Conservation (phyloP, 30 jellyfish, hydroid and myxozoan genomes). For the Catostylus mosaicus region DNA sequence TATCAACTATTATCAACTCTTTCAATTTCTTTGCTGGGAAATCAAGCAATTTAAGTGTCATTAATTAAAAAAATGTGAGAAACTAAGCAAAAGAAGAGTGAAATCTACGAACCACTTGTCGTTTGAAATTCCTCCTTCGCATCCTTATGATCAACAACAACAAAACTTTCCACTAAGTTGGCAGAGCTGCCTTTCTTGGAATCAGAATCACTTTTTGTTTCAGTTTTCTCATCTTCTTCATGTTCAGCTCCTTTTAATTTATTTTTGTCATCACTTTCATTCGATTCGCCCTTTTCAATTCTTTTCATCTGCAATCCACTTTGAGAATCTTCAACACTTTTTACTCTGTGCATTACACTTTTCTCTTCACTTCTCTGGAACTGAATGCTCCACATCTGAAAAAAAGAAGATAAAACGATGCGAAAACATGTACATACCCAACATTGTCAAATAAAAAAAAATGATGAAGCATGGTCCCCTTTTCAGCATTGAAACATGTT, state of each 20-base stretch:
- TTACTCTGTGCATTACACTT: not conserved
- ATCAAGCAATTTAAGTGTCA: no score
- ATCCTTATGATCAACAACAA: constrained; percentile 48
- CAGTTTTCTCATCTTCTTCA: not conserved
- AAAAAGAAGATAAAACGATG: not conserved
- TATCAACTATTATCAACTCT: no score
- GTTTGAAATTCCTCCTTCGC: constrained; percentile 9
- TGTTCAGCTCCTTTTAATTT: not conserved
- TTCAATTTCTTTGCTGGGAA: no score
- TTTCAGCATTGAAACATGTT: no score
- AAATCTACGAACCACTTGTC: constrained; percentile 19
- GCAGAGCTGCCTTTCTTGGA: constrained; percentile 5
- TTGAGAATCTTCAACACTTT: not conserved
- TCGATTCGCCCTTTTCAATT: not conserved
- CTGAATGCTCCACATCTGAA: constrained; percentile 95
- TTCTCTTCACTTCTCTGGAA: constrained; percentile 68
- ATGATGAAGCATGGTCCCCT: no score
- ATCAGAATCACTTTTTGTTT: not conserved
- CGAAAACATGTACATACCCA: not conserved
- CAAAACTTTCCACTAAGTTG: constrained; percentile 19
- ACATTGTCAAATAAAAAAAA: no score
- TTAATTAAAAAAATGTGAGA: not conserved
- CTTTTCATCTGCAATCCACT: not conserved
- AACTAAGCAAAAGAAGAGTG: not conserved
- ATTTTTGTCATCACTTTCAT: not conserved